Conservation (phyloP, 2,113 vertebrate species). For the Hassar affinis region DNA sequence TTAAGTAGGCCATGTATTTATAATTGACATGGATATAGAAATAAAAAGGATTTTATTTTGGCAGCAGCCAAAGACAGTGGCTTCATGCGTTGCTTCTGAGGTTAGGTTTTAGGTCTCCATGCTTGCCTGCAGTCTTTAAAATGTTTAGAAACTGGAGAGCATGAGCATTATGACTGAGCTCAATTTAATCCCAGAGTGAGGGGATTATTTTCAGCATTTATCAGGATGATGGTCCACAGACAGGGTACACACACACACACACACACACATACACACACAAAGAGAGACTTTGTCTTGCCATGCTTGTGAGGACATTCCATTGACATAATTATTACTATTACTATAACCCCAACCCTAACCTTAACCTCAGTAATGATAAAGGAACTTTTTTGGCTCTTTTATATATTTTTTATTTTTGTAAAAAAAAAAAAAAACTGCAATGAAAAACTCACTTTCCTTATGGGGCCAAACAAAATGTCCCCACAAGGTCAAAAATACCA, state of each 20-base stretch:
- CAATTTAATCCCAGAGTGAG: constrained; percentile 15
- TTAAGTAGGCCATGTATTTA: background rate
- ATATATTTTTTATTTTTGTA: too few species aligned
- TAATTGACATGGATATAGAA: constrained; percentile 1
- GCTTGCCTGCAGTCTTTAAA: background rate
- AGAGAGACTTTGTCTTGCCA: too few species aligned
- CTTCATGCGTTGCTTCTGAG: background rate
- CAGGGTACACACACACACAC: background rate
- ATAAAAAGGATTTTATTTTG: background rate
- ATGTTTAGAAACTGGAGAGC: background rate
- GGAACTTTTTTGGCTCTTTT: too few species aligned
- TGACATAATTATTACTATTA: too few species aligned
- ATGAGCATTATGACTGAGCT: background rate
- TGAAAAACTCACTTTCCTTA: too few species aligned
- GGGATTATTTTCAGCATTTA: constrained; percentile 30
- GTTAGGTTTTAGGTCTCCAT: background rate
- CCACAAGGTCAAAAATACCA: too few species aligned
- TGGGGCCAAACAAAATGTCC: too few species aligned
- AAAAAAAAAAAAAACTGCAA: too few species aligned
- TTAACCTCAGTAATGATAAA: too few species aligned
- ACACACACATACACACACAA: background rate
- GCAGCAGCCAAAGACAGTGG: background rate
- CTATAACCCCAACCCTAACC: too few species aligned
- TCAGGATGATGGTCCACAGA: constrained; percentile 27
- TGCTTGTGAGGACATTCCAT: too few species aligned